phyloP scores from a whole-genome alignment of 1,140 invertebrate species.

The Nymphalis io region DNA sequence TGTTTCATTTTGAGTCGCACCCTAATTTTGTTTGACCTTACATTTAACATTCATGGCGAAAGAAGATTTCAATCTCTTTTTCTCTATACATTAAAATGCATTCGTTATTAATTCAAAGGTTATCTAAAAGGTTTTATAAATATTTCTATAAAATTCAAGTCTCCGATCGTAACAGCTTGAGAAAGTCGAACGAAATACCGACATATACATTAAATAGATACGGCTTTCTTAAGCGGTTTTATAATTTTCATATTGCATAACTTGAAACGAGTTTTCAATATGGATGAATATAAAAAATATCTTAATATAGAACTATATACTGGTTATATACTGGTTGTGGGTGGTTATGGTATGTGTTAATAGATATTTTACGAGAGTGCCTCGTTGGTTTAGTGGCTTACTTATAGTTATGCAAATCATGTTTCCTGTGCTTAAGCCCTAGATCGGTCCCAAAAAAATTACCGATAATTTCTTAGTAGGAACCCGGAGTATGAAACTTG shows the following conservation, averaged over 20 bases:
- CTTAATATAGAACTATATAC: neutral
- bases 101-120: constrained; percentile 12
- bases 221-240: constrained; percentile 46
- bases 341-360: no score
- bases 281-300: neutral
- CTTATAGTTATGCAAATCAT: no score
- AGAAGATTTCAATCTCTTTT: neutral
- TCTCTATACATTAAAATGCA: neutral
- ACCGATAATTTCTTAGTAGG: no score
- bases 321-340: no score
- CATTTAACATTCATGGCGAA: no score
- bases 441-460: no score
- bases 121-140: constrained; percentile 20
- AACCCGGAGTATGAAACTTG: no score
- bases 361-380: no score
- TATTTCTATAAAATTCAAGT: constrained; percentile 17
- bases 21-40: no score
- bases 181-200: constrained; percentile 33
- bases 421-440: no score
- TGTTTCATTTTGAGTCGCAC: no score
- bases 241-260: constrained; percentile 26
- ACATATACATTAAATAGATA: constrained; percentile 59
- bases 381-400: no score
- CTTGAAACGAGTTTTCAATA: neutral
- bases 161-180: constrained; percentile 20